These are phyloP conservation scores for Darevskia nairensis DNA, from an alignment of 2,797 vertebrate species.

Conservation along the genomic window DNA sequence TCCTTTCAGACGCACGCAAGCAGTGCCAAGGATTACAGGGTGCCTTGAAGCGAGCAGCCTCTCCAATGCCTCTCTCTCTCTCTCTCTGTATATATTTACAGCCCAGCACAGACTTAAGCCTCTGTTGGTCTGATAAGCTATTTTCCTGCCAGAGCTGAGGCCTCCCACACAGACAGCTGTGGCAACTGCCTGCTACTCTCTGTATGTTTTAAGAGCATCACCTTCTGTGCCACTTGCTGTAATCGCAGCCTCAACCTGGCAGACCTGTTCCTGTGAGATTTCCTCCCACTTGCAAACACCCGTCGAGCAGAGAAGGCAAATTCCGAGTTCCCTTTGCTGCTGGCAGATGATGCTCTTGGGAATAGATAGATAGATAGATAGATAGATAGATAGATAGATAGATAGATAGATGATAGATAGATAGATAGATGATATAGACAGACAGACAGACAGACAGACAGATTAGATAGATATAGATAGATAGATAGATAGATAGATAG, in stretches of 20 bases:
- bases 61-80: conserved; percentile 43
- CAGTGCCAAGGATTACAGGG: conserved; percentile 49
- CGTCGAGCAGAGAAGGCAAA: neutral
- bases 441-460: too few relatives aligned
- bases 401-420: too few relatives aligned
- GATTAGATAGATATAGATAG: too few relatives aligned
- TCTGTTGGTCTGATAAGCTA: neutral
- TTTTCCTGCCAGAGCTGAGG: conserved; percentile 48
- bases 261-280: neutral
- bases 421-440: too few relatives aligned
- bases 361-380: too few relatives aligned
- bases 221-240: conserved; percentile 7
- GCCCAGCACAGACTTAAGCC: conserved; percentile 26
- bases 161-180: conserved; percentile 51
- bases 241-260: neutral
- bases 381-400: too few relatives aligned
- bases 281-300: neutral
- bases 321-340: too few relatives aligned
- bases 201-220: neutral
- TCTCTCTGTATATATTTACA: too few relatives aligned
- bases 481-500: too few relatives aligned
- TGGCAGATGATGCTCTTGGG: neutral
- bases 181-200: neutral
- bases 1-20: conserved; percentile 37
- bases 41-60: conserved; percentile 61